phyloP scores from a whole-genome alignment of 2,888 invertebrate species.

The Diplolepis rosae region DNA sequence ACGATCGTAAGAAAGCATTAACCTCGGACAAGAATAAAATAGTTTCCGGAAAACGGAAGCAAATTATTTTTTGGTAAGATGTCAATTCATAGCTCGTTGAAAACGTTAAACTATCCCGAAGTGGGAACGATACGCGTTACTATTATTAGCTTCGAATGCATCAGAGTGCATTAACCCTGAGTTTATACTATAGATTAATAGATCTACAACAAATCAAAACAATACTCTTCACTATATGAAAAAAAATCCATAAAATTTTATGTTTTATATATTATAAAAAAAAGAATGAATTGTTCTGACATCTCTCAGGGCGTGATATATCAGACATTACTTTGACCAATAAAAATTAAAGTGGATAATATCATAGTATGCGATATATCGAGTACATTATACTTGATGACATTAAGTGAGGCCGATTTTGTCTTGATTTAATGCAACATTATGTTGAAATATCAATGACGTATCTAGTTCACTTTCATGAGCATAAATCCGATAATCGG shows the following conservation, averaged over 20 bases:
- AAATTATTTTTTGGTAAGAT: neutral
- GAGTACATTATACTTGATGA: conserved; percentile 24
- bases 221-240: neutral
- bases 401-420: conserved; percentile 25
- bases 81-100: neutral
- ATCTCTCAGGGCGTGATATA: neutral
- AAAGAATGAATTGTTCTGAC: neutral
- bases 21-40: neutral
- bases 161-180: conserved; percentile 5
- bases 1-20: neutral
- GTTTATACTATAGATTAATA: neutral
- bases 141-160: conserved; percentile 14
- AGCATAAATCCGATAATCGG: conserved; percentile 34
- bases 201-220: neutral
- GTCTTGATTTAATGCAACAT: conserved; percentile 26
- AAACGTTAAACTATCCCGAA: conserved; percentile 17
- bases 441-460: conserved; percentile 30
- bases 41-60: conserved; percentile 18
- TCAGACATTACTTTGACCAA: neutral
- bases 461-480: conserved; percentile 28
- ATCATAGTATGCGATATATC: conserved; percentile 3
- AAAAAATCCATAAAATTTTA: neutral
- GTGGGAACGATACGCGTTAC: neutral
- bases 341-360: neutral
- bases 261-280: neutral